Evolutionary conservation across 1,140 invertebrate genomes (phyloP), one percentile per base, ranked within the genome.

Genomic region (Gerris buenoi): DNA sequence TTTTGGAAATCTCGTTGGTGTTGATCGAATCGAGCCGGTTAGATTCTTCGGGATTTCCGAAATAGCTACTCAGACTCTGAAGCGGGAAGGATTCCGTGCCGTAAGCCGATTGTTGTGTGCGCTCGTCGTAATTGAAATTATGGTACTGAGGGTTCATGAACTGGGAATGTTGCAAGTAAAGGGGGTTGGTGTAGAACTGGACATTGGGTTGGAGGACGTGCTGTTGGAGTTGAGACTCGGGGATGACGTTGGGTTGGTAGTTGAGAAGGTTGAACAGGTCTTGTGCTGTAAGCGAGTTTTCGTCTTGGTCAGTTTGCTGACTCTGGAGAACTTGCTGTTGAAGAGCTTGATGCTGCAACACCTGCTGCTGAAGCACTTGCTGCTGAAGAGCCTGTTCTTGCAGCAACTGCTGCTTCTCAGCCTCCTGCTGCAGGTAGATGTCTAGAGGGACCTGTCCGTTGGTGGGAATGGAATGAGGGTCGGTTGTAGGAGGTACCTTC

Each of bases 181-280:
- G 15, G 63, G 67, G 57, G 56, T 29, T 25, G 27, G 25, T 65
- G 25, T 65, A 60, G 25, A 59, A 57, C 2, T 66, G 68, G 18
- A 67, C 56, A 25, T 63, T 29, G 1, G 78, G 76, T 63, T 82
- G 80, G 23, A 79, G 74, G 59, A 78, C 68, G 58, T 79, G 76
- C 63, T 79, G 78, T 63, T 80, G 79, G 27, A 78, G 68, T 67
- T 80, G 78, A 0, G 77, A 76, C 61, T 80, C 78, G 62, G 79
- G 76, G 0, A 76, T 75, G 26, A 74, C 61, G 13, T 69, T 70
- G 18, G 62, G 66, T 58, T 72, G 66, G 27, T 70, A 66, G 67
- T 81, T 80, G 5, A 84, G 69, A 1, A 84, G 71, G 27, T 80
- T 77, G 69, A 83, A 82, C 1, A 85, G 71, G 68, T 86, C 82